These are phyloP conservation scores for Agelastica alni DNA, from an alignment of 2,888 invertebrate genomes.

Conservation along the genomic window DNA sequence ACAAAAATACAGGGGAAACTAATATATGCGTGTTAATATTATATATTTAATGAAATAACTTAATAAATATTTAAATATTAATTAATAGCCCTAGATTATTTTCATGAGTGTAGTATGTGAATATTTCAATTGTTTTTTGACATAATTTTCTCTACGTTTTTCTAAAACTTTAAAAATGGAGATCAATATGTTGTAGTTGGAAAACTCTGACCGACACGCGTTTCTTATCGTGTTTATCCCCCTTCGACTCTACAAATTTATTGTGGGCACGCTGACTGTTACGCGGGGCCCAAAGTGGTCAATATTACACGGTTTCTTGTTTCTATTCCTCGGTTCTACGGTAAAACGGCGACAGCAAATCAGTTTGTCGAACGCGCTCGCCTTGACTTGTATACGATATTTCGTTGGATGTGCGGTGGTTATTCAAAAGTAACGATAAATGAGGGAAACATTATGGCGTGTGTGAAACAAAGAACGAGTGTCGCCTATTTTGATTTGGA, in stretches of 20 bases:
- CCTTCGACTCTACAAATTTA: slow-evolving; percentile 30
- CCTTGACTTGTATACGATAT: slow-evolving; percentile 9
- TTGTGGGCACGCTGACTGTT: slow-evolving; percentile 42
- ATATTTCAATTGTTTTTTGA: too few species aligned
- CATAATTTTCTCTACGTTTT: too few species aligned
- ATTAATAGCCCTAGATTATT: too few species aligned
- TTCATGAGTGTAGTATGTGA: too few species aligned
- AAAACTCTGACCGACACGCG: not conserved
- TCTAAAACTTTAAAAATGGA: not conserved
- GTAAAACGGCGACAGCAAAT: slow-evolving; percentile 1
- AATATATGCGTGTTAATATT: too few species aligned
- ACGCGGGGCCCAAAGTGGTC: slow-evolving; percentile 50
- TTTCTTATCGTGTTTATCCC: slow-evolving; percentile 17
- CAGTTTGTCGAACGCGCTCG: slow-evolving; percentile 20
- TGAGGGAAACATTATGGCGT: not conserved
- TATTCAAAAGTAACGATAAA: too few species aligned
- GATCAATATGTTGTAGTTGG: not conserved
- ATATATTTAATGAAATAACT: too few species aligned
- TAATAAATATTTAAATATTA: too few species aligned
- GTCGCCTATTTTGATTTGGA: not conserved
- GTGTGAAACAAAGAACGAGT: not conserved
- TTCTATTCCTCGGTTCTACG: slow-evolving; percentile 9
- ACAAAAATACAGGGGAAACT: too few species aligned
- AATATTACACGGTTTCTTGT: slow-evolving; percentile 26
- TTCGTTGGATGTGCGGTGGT: not conserved